phyloP scores from a whole-genome alignment of 2,113 vertebrate species.

The Bubo scandiacus region DNA sequence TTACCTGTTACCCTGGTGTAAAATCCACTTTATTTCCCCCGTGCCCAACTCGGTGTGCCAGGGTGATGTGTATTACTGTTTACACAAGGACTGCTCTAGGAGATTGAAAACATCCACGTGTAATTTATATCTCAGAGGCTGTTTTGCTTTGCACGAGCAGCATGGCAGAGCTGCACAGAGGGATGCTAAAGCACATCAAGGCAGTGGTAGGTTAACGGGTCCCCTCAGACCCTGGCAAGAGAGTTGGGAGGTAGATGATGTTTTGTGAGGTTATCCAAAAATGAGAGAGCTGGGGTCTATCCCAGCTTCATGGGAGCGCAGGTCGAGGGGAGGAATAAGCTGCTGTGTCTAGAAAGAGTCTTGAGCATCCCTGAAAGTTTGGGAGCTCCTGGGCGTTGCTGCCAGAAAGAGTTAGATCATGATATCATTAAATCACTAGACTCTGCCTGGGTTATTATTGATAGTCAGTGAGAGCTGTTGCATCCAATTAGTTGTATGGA shows the following conservation, averaged over 20 bases:
- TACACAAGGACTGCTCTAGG: neutral
- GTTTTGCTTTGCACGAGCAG: neutral
- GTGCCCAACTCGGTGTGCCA: rapidly evolving
- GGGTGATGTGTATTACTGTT: rapidly evolving
- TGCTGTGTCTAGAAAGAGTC: neutral
- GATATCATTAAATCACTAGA: rapidly evolving
- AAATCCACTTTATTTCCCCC: neutral
- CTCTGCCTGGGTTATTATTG: neutral
- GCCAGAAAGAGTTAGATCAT: neutral
- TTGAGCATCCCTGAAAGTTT: neutral
- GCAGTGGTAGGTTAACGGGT: neutral
- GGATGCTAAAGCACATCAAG: neutral
- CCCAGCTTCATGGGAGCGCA: neutral
- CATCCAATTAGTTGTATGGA: neutral
- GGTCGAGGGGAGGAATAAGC: neutral
- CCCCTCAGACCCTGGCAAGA: too few relatives aligned
- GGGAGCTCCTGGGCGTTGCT: neutral
- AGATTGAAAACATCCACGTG: neutral
- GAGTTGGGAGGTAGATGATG: neutral
- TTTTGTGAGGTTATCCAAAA: neutral
- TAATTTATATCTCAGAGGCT: neutral
- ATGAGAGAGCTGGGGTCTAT: rapidly evolving
- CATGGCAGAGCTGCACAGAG: neutral
- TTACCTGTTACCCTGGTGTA: neutral
- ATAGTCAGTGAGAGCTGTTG: neutral